Evolutionary conservation across 2,113 vertebrate genomes (phyloP).

Genomic region (Phylloscopus trochiloides): DNA sequence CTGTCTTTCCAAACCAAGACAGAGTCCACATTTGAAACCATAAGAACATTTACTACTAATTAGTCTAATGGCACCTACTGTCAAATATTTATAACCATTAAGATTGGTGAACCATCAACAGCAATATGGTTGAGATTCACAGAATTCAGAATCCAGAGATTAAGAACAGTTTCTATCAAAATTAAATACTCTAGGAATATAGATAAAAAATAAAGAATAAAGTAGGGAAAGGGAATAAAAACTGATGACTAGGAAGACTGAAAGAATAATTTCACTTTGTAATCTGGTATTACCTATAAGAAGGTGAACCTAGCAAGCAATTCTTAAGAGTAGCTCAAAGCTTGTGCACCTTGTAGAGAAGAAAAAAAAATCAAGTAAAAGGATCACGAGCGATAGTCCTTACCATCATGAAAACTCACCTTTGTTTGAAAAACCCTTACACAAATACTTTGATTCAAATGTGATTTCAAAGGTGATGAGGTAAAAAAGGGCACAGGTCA

Average conservation of each 20-base stretch:
- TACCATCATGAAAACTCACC: background rate
- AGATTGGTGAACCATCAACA: background rate
- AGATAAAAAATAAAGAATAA: background rate
- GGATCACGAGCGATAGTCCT: background rate
- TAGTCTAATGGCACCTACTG: background rate
- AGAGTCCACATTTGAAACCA: background rate
- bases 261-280: background rate
- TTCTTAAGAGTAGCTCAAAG: background rate
- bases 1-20: too few relatives aligned
- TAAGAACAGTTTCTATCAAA: background rate
- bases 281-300: background rate
- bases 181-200: background rate
- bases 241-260: background rate
- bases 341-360: background rate
- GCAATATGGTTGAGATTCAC: background rate
- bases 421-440: background rate
- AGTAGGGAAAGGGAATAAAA: background rate
- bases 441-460: background rate
- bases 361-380: background rate
- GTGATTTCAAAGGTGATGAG: background rate
- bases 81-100: conserved; percentile 32
- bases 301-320: background rate
- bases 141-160: background rate
- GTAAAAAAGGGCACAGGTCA: background rate
- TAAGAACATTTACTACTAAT: background rate